Evolutionary conservation across 2,797 vertebrate species (phyloP), one percentile per base, ranked within the genome.

Genomic region (Platalea minor): DNA sequence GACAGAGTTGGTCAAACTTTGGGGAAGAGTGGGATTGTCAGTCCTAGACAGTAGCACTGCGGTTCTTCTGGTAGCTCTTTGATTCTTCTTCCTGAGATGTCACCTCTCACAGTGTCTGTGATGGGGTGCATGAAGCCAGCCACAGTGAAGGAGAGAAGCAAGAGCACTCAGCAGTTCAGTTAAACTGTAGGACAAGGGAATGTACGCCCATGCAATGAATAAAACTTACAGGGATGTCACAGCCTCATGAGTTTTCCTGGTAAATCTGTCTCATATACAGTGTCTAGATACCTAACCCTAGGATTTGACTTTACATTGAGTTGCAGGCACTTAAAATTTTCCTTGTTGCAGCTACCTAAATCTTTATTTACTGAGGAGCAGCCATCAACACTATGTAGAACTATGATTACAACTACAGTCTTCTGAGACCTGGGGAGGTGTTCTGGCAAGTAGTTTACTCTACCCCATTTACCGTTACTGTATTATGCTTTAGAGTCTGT

Each of bases 1-100:
- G 19, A 48, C 11, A 54, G 56, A 56, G 24, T 6, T 88, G 18
- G 16, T 76, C 14, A 19, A 26, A 24, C 5, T 37, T 43, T 54
- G 28, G 28, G 23, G 16, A 73, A 53, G 18, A 11, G 4, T 54
- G 11, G 33, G 25, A 53, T 59, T 93, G 24, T 29, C 76, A 79
- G 19, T 11, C 10, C 26, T 51, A 69, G 19, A 16, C 13, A 60
- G 15, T 11, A 84, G 43, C 0, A 0, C 17, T 67, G 31, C 1
- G 0, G 8, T 77, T 83, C 39, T 43, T 9, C 41, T 85, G 13
- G 7, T 56, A 48, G 16, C 5, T 48, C 17, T 63, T 39, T 35
- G 53, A 48, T 57, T 57, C 10, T 60, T 70, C 39, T 13, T 78
- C 23, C 60, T 37, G 35, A 80, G 9, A 21, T 74, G 29, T 59